Base-by-base conservation (phyloP, 2,888 invertebrate species). In the Mesorhabditis belari region DNA sequence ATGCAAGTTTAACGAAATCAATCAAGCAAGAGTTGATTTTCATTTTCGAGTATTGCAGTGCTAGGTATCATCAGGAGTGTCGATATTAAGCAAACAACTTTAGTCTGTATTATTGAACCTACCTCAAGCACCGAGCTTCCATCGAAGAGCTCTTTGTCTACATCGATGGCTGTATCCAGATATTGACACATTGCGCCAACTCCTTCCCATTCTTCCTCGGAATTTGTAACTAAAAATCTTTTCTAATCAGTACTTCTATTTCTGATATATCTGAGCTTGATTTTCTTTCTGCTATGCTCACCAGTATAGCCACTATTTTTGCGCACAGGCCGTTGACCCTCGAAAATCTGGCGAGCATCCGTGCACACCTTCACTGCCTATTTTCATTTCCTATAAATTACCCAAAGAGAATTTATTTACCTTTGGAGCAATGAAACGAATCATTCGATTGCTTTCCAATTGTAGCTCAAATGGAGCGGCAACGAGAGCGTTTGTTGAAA, bases 71-170 rank as follows among this genome's bases (percentile, higher is more conserved):
- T n/a, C n/a, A n/a, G n/a, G n/a, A n/a, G n/a, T n/a, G n/a, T n/a
- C n/a, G n/a, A n/a, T n/a, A n/a, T n/a, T n/a, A n/a, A n/a, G n/a
- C n/a, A n/a, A n/a, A n/a, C n/a, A n/a, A n/a, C n/a, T n/a, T n/a
- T n/a, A n/a, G n/a, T n/a, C n/a, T n/a, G n/a, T n/a, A n/a, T n/a
- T n/a, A n/a, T n/a, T n/a, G n/a, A 35, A 21, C 64, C 35, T 19
- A 73, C 74, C 64, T 78, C 77, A 3, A 78, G 66, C 3, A 78
- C 72, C 12, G 66, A 63, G 56, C 76, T 76, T 35, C 69, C 69
- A 26, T 71, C 69, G 63, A 78, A 76, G 53, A 78, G 66, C 51
- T 78, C 76, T 65, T 70, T 67, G 26, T 78, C 77, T 49, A 69
- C 69, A 50, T 73, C 73, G 23, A 78, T 69, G 35, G 74, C 67